A percentile compares a stretch with the other conserved stretches of the same genome.
Conservation (phyloP, 2,797 vertebrate genomes). For the Eulemur albifrons region DNA sequence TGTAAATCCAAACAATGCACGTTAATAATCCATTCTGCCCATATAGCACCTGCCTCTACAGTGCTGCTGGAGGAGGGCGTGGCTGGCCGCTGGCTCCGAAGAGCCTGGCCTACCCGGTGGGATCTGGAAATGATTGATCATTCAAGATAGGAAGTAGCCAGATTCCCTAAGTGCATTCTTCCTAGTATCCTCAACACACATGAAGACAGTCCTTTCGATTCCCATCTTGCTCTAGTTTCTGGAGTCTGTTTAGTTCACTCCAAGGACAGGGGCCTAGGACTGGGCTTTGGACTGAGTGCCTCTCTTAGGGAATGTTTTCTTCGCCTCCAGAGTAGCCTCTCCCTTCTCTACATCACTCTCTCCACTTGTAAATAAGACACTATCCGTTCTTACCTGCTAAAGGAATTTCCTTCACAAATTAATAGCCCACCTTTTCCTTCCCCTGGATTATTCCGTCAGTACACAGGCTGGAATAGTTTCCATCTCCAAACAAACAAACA, state of each 20-base stretch:
- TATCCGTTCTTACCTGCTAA: background rate
- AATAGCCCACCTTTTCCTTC: background rate
- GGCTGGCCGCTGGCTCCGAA: background rate
- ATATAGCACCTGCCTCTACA: fast-evolving
- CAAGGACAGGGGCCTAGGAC: background rate
- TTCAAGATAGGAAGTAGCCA: background rate
- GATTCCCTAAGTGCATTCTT: background rate
- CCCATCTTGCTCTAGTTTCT: background rate
- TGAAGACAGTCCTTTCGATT: background rate
- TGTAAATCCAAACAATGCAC: background rate
- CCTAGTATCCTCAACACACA: background rate
- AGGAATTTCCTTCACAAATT: background rate
- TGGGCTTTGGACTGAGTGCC: background rate
- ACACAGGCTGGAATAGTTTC: background rate
- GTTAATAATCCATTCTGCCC: background rate
- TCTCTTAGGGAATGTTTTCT: background rate
- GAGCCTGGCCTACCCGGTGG: background rate
- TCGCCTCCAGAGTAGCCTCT: background rate
- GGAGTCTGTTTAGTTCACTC: background rate
- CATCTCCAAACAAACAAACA: background rate
- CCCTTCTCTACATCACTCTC: background rate
- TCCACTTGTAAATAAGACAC: background rate
- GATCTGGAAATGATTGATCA: background rate
- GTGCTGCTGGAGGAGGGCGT: background rate
- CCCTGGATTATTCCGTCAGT: background rate